Evolutionary conservation across 2,113 vertebrate species (phyloP).

Genomic region (Xiphophorus hellerii): DNA sequence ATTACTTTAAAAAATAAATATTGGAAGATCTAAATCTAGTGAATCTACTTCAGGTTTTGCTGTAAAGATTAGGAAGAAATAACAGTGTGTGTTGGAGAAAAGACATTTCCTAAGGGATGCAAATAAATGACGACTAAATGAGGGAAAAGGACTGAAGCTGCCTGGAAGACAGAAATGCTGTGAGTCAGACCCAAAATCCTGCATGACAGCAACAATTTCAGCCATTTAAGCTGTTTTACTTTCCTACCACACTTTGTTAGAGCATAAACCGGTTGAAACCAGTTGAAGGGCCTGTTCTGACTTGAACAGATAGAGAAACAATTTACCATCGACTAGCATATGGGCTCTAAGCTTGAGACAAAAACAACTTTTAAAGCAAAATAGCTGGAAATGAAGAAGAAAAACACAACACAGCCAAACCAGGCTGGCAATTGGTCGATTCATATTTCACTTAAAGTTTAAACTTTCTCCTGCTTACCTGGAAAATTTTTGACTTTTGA

Average conservation of each 20-base stretch:
- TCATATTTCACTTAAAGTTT: too few relatives aligned
- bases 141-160: not conserved
- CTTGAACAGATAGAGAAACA: not conserved
- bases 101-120: not conserved
- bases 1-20: not conserved
- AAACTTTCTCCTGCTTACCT: too few relatives aligned
- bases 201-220: not conserved
- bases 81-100: not conserved
- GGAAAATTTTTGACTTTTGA: too few relatives aligned
- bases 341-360: too few relatives aligned
- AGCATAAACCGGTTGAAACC: not conserved
- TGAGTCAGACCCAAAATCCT: conserved; percentile 1
- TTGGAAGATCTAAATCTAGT: not conserved
- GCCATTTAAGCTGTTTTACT: conserved; percentile 11
- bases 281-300: not conserved
- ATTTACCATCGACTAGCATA: too few relatives aligned
- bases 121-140: not conserved
- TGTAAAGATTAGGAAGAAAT: conserved; percentile 2
- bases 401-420: not conserved
- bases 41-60: not conserved
- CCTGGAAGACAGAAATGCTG: conserved; percentile 1
- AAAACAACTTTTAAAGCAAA: not conserved
- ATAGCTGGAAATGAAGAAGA: not conserved
- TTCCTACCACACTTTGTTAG: not conserved
- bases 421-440: too few relatives aligned